A percentile compares a stretch with the other conserved stretches of the same genome.
phyloP scores from a whole-genome alignment of 2,888 invertebrate genomes.

The Hyalella azteca region DNA sequence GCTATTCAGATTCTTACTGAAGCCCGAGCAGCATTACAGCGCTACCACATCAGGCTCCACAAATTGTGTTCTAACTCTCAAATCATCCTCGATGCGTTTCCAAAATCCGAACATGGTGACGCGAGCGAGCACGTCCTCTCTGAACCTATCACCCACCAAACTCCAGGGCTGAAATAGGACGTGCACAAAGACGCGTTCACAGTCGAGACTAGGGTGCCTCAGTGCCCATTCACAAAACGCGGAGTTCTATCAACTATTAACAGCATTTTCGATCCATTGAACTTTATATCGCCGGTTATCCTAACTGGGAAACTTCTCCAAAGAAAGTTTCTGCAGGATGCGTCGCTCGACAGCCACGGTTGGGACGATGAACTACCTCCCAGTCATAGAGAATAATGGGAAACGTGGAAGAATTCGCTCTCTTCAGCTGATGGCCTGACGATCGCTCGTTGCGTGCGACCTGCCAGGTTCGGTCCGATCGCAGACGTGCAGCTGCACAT shows the following conservation, averaged over 20 bases:
- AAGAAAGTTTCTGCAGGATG: not conserved
- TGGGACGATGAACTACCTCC: not conserved
- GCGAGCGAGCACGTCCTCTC: too few species aligned
- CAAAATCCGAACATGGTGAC: not conserved
- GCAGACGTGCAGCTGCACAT: not conserved
- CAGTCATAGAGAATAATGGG: not conserved
- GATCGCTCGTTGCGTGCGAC: not conserved
- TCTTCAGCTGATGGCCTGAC: not conserved
- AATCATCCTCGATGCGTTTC: not conserved
- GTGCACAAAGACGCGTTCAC: not conserved
- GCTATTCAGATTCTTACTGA: not conserved
- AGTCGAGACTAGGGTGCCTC: not conserved
- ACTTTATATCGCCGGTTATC: not conserved
- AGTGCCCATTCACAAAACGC: not conserved
- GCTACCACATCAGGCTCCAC: not conserved
- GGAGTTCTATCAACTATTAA: not conserved
- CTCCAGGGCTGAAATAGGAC: not conserved
- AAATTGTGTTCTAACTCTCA: not conserved
- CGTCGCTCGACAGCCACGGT: not conserved
- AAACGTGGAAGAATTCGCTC: not conserved
- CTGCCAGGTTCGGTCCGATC: not conserved
- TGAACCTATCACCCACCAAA: not conserved
- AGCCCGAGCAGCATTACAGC: not conserved
- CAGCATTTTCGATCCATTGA: not conserved
- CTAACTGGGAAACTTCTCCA: not conserved